Evolutionary conservation across 2,888 invertebrate genomes (phyloP).

Genomic region (Amphipyra berbera): DNA sequence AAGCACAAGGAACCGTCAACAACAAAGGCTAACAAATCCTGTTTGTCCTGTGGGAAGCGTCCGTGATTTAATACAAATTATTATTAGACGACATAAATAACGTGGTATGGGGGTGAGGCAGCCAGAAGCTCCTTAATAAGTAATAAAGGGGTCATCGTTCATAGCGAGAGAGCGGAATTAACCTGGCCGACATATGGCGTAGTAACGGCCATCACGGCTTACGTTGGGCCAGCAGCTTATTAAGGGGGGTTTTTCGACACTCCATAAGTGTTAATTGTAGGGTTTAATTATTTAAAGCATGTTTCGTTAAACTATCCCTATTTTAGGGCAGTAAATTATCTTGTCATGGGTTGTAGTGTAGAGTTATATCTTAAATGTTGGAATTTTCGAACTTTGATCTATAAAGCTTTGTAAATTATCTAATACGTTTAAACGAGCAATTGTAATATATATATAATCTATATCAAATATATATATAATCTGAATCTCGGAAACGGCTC

Average conservation of each 20-base stretch:
- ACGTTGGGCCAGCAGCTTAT: slow-evolving; percentile 53
- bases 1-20: slow-evolving; percentile 72
- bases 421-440: too few species aligned
- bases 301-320: slow-evolving; percentile 12
- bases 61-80: slow-evolving; percentile 90
- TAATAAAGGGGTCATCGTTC: slow-evolving; percentile 90
- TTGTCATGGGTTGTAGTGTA: slow-evolving; percentile 1
- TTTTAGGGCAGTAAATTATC: slow-evolving; percentile 7
- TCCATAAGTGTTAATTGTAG: slow-evolving; percentile 50
- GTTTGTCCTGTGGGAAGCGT: slow-evolving; percentile 85
- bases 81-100: slow-evolving; percentile 90
- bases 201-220: slow-evolving; percentile 60
- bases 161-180: slow-evolving; percentile 80
- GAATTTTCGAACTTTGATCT: background rate
- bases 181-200: slow-evolving; percentile 80
- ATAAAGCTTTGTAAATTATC: too few species aligned
- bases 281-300: slow-evolving; percentile 48
- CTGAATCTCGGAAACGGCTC: too few species aligned
- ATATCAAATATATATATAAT: too few species aligned
- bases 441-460: too few species aligned
- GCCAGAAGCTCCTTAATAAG: slow-evolving; percentile 87
- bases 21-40: slow-evolving; percentile 89
- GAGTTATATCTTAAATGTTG: background rate
- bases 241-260: slow-evolving; percentile 57
- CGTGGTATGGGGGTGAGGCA: slow-evolving; percentile 78